A percentile compares a stretch with the other conserved stretches of the same genome.
Conservation (phyloP, 2,888 invertebrate genomes). For the Maniola hyperantus region DNA sequence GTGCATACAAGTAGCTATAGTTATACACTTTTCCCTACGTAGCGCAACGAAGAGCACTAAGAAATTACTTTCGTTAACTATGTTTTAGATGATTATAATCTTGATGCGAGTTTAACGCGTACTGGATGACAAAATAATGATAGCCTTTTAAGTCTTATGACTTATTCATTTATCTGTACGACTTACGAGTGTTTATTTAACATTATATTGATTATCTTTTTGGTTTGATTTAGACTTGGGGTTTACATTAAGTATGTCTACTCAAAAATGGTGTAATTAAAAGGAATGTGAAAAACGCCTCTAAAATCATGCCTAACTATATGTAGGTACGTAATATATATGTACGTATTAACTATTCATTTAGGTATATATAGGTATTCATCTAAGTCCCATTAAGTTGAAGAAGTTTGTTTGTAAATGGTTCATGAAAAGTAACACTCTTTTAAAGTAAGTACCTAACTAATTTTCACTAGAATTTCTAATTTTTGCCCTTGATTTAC, state of each 20-base stretch:
- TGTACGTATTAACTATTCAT: neutral
- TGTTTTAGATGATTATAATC: neutral
- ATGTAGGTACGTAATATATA: too few species aligned
- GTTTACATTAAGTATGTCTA: neutral
- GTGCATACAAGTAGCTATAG: neutral
- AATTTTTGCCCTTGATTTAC: neutral
- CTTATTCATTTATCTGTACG: neutral
- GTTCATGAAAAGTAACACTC: too few species aligned
- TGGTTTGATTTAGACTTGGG: neutral
- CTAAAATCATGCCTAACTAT: too few species aligned
- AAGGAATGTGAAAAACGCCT: too few species aligned
- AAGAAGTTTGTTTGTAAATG: neutral
- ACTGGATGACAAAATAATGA: constrained; percentile 4
- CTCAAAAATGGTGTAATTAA: too few species aligned
- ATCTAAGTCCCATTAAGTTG: neutral
- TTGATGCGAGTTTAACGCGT: neutral
- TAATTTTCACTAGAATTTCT: neutral
- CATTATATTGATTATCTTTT: neutral
- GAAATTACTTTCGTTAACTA: neutral
- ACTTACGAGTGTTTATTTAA: neutral
- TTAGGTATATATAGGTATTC: neutral
- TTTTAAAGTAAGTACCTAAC: neutral
- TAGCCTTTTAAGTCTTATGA: neutral
- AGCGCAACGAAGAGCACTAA: neutral
- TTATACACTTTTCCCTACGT: constrained; percentile 3